Conservation (phyloP, 2,797 vertebrate species). For the Coccyzus lansbergi region DNA sequence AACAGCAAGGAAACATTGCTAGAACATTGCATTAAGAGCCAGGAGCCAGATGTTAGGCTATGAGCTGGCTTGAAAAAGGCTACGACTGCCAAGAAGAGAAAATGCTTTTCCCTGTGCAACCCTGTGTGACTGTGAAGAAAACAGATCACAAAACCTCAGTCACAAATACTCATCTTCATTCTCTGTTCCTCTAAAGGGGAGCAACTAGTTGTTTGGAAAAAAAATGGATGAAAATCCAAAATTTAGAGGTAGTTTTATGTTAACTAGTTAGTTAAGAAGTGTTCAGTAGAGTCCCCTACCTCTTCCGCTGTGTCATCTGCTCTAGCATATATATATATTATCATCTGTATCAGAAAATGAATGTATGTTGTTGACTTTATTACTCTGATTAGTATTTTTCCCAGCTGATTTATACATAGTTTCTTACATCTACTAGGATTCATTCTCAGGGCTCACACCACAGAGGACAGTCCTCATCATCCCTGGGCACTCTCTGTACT, state of each 20-base stretch:
- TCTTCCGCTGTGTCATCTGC: neutral
- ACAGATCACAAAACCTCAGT: neutral
- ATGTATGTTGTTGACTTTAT: neutral
- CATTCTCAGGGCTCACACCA: neutral
- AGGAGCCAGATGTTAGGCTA: neutral
- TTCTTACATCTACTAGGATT: neutral
- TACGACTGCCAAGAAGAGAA: neutral
- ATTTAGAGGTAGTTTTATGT: neutral
- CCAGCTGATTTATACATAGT: conserved; percentile 2
- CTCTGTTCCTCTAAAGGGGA: neutral
- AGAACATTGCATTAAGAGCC: neutral
- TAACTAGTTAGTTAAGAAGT: neutral
- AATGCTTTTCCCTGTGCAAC: neutral
- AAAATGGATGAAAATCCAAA: neutral
- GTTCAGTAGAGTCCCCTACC: neutral
- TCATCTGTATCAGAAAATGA: neutral
- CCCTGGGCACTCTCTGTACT: neutral
- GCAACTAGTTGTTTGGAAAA: neutral
- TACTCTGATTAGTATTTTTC: neutral
- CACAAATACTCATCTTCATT: neutral
- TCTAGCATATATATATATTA: conserved; percentile 1
- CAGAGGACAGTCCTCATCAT: neutral
- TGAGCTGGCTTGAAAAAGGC: neutral
- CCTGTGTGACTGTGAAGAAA: neutral
- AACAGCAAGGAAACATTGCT: neutral